These are phyloP conservation scores for Neoniphon sammara DNA, from an alignment of 2,797 vertebrate species.

Conservation along the genomic window DNA sequence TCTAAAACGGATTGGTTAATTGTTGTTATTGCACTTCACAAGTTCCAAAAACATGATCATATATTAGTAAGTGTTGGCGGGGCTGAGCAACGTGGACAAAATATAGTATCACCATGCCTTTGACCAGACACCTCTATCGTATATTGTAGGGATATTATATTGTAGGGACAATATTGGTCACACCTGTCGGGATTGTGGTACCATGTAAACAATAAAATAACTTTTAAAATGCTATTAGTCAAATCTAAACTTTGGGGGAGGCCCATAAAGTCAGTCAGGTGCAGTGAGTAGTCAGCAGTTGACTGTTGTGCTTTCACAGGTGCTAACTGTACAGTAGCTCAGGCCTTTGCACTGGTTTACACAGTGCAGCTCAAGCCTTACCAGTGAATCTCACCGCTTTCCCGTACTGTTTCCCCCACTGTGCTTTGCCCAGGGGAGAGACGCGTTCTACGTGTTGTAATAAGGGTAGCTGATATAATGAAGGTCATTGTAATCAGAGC, in stretches of 20 bases:
- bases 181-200: background rate
- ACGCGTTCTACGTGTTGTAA: constrained; percentile 82
- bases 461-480: constrained; percentile 87
- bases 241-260: constrained; percentile 18
- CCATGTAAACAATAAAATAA: background rate
- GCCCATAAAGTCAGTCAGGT: constrained; percentile 1
- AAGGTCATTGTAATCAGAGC: constrained; percentile 89
- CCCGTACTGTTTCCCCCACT: constrained; percentile 76
- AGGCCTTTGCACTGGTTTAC: constrained; percentile 53
- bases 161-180: background rate
- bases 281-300: constrained; percentile 42
- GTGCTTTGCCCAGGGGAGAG: constrained; percentile 77
- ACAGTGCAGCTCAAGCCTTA: constrained; percentile 43
- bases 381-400: constrained; percentile 72
- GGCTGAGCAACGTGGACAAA: too few species aligned
- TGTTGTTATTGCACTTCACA: background rate
- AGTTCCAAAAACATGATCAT: background rate
- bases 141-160: too few species aligned
- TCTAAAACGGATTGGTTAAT: background rate
- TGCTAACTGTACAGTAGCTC: constrained; percentile 41
- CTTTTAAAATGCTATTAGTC: constrained; percentile 14
- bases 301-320: background rate
- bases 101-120: too few species aligned
- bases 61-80: background rate
- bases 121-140: too few species aligned